Evolutionary conservation across 2,113 vertebrate genomes (phyloP), one percentile per base, ranked within the genome.

Genomic region (Platichthys flesus): DNA sequence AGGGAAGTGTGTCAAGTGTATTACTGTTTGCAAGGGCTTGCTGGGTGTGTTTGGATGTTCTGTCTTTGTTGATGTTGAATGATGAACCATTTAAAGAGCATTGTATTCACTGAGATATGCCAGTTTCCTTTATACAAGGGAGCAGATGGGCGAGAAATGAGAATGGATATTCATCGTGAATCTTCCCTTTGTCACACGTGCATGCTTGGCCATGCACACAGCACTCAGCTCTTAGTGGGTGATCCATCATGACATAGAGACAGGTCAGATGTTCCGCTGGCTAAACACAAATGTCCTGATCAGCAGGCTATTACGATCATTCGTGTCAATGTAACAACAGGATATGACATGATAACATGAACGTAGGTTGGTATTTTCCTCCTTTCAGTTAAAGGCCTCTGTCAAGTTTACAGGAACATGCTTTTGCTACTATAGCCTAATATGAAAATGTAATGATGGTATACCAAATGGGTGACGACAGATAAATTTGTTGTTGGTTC

Each of bases 91-190:
- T 91, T 88, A 83, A 78, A 83, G 73, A 85, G 75, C 80, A 77
- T 90, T 90, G 82, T 87, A 66, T 85, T 82, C 67, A 28, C 37
- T 16, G 31, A 80, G 66, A 92, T 85, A 86, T 83, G 73, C 79
- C 83, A 72, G 60, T 85, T 89, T 89, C 81, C 77, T 86, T 88
- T 87, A 81, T 85, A 79, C 67, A 45, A 76, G 67, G 81, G 86
- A 90, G 85, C 92, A 92, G 91, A 92, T 91, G 90, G 91, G 90
- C 82, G 73, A 91, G 71, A 91, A 90, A 93, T 92, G 88, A 92
- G 86, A 89, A 92, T 88, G 76, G 87, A 91, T 87, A 91, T 92
- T 88, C 86, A 89, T 77, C 81, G 81, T 84, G 86, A 83, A 86
- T 89, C 82, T 76, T 87, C 63, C 70, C 83, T 91, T 92, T 93